Percentiles rank a stretch among this genome's conserved stretches.
Evolutionary conservation across 2,797 vertebrate species (phyloP).

Genomic region (Prunella strophiata): DNA sequence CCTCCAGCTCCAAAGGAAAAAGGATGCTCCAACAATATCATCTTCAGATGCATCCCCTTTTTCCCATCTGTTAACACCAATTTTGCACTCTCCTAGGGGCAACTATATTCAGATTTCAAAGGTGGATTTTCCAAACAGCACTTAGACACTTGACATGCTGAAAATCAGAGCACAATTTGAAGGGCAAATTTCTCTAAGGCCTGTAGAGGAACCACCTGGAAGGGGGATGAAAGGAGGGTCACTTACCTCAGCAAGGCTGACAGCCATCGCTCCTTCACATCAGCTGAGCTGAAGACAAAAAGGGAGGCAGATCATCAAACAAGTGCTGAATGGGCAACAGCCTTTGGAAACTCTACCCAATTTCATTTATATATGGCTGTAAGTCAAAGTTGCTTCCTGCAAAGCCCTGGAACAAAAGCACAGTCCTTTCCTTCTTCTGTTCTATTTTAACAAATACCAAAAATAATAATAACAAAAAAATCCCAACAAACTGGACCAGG

Average conservation of each 20-base stretch:
- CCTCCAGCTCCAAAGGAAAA: neutral
- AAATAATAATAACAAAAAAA: constrained; percentile 10
- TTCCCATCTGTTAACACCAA: neutral
- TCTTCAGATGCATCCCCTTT: neutral
- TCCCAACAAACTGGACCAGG: neutral
- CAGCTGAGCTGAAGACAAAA: constrained; percentile 79
- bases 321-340: constrained; percentile 19
- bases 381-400: constrained; percentile 62
- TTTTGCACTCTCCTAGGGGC: neutral
- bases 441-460: constrained; percentile 52
- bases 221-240: neutral
- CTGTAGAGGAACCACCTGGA: neutral
- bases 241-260: constrained; percentile 83
- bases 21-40: neutral
- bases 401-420: constrained; percentile 62
- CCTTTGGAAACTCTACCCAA: constrained; percentile 27
- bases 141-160: neutral
- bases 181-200: neutral
- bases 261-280: constrained; percentile 86
- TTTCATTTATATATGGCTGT: constrained; percentile 34
- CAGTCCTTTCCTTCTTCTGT: constrained; percentile 59
- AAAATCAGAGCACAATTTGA: neutral
- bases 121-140: neutral
- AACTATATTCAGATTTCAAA: neutral
- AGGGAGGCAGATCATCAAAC: constrained; percentile 54